phyloP scores from a whole-genome alignment of 2,113 vertebrate genomes.

The Muntiacus reevesi region DNA sequence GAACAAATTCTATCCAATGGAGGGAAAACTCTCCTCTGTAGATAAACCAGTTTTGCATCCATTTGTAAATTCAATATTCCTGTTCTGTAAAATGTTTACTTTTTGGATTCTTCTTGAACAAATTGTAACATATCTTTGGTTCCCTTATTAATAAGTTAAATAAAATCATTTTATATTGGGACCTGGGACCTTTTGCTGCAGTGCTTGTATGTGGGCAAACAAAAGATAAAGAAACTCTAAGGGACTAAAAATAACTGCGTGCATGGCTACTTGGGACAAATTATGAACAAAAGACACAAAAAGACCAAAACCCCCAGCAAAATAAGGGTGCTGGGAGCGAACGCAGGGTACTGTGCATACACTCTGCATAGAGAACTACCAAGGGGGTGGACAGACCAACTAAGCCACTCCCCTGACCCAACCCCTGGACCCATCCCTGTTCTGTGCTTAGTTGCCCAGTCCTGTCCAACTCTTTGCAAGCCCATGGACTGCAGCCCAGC shows the following conservation, averaged over 20 bases:
- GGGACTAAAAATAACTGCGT: background rate
- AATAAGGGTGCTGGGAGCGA: background rate
- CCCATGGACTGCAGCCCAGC: background rate
- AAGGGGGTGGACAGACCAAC: background rate
- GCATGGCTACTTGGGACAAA: background rate
- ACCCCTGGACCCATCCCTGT: background rate
- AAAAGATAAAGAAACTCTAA: background rate
- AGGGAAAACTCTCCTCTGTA: background rate
- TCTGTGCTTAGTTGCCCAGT: background rate
- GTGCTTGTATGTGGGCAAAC: background rate
- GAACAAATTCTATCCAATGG: background rate
- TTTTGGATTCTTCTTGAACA: background rate
- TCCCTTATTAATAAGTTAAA: background rate
- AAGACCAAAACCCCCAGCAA: background rate
- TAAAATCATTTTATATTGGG: background rate
- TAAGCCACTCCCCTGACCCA: background rate
- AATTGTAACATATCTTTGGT: background rate
- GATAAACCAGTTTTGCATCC: background rate
- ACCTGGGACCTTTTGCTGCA: background rate
- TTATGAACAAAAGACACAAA: background rate
- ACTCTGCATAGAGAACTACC: background rate
- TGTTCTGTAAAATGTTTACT: background rate
- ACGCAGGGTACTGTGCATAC: background rate
- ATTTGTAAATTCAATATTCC: background rate
- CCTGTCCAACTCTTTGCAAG: background rate